Base-by-base conservation (phyloP, 2,113 vertebrate genomes). In the Eclectus roratus region DNA sequence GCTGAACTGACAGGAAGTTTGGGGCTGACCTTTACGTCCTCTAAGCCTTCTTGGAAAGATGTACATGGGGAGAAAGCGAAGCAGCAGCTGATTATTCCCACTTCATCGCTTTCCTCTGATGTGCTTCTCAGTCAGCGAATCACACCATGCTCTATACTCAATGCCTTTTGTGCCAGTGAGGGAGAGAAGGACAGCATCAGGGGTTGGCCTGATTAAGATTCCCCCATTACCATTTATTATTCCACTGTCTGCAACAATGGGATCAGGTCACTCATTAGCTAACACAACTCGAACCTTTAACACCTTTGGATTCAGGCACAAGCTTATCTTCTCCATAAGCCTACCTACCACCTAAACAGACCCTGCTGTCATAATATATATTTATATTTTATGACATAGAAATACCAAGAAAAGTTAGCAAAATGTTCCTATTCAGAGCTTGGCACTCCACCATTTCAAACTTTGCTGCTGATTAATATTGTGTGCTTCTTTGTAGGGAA, bases 21-120 rank as follows among this genome's bases (percentile, higher is more conserved):
- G n/a, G 13, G 37, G 7, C 33, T 94, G 92, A 76, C n/a, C 17
- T 77, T 80, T 46, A 20, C 11, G 8, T 80, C 52, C 35, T 86
- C 37, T 84, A 73, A 85, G 85, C 24, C n/a, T 83, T 41, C 25
- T 47, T n/a, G 68, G 82, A 63, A 79, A 88, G 44, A 37, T 7
- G 17, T 0, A 0, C n/a, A 29, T 15, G 6, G 3, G 35, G 35
- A 74, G 8, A 84, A 19, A 86, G 41, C 0, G 1, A 46, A 61
- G 33, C 55, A 78, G 37, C 29, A 80, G 19, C 76, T 56, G 49
- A n/a, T 33, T 39, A n/a, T 61, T 74, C 15, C 4, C 11, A 5
- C 31, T 50, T 24, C 17, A 66, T 27, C 80, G 11, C 52, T 88
- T 77, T 64, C 46, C 31, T 73, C 43, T 1, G 2, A 50, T 20